A percentile compares a stretch with the other conserved stretches of the same genome.
Evolutionary conservation across 92 coral and sea anemone species (phyloP).

Genomic region (Diadumene lineata): DNA sequence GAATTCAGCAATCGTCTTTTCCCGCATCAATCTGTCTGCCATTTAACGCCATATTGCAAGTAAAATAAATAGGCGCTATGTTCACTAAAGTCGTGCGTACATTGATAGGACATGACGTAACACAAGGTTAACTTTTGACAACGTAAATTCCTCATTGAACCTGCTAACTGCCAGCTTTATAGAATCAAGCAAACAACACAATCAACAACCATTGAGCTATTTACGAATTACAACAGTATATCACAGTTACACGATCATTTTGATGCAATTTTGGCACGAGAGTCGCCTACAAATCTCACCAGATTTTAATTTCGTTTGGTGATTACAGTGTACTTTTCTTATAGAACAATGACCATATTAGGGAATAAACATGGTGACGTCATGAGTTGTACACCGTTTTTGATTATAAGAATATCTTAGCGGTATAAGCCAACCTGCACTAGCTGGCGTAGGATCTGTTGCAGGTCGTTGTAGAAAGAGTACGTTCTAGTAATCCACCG

Average conservation of each 20-base stretch:
- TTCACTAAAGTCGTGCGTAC: background rate
- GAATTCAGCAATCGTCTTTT: background rate
- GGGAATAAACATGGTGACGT: constrained; percentile 33
- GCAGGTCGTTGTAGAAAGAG: constrained; percentile 11
- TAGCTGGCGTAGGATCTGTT: constrained; percentile 38
- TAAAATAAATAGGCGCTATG: background rate
- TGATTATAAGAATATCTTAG: constrained; percentile 10
- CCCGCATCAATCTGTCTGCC: background rate
- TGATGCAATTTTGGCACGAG: background rate
- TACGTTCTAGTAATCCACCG: background rate
- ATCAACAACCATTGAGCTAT: background rate
- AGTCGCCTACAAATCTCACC: background rate
- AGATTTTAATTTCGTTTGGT: constrained; percentile 1
- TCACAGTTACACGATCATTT: background rate
- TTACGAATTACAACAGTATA: background rate
- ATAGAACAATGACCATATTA: constrained; percentile 35
- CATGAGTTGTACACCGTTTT: background rate
- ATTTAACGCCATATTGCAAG: background rate
- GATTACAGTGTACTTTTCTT: constrained; percentile 7
- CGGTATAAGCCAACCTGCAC: constrained; percentile 15
- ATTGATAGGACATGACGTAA: background rate
- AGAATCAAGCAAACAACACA: background rate
- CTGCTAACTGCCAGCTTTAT: background rate
- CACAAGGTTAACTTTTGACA: background rate
- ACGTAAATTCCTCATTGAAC: background rate